Evolutionary conservation across 2,888 invertebrate species (phyloP).

Genomic region (Notocelia uddmanniana): DNA sequence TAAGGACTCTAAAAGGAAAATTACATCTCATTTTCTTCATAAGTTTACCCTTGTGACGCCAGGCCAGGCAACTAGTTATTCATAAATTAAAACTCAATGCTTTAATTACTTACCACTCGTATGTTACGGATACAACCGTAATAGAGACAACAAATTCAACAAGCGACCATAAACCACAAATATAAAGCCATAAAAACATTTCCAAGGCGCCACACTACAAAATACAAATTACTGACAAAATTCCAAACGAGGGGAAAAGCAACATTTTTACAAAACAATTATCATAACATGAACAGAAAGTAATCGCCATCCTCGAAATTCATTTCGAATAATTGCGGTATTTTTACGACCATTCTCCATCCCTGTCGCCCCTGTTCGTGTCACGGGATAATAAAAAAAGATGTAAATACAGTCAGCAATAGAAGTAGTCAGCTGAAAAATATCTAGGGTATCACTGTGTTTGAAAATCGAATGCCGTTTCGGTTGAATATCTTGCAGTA

Average conservation of each 20-base stretch:
- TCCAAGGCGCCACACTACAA: conserved; percentile 21
- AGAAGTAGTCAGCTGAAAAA: background rate
- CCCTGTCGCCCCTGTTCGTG: conserved; percentile 46
- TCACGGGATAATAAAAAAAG: conserved; percentile 36
- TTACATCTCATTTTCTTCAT: too few species aligned
- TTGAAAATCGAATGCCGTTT: background rate
- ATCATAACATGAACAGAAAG: conserved; percentile 44
- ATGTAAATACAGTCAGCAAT: conserved; percentile 9
- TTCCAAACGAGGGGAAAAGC: conserved; percentile 25
- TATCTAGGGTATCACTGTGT: background rate
- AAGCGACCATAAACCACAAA: conserved; percentile 23
- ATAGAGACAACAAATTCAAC: background rate
- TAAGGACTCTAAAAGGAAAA: too few species aligned
- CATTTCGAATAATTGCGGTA: conserved; percentile 45
- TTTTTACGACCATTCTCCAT: conserved; percentile 42
- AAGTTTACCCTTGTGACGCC: too few species aligned
- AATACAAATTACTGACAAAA: conserved; percentile 33
- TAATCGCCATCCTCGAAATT: conserved; percentile 43
- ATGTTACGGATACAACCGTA: background rate
- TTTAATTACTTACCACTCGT: too few species aligned
- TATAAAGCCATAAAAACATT: conserved; percentile 39
- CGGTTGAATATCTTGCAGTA: background rate
- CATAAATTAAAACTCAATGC: too few species aligned
- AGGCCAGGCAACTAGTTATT: too few species aligned
- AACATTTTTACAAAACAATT: conserved; percentile 45